Percentiles rank a stretch among this genome's conserved stretches.
phyloP scores from a whole-genome alignment of 2,113 vertebrate species.

The Corythornis madagascariensis region DNA sequence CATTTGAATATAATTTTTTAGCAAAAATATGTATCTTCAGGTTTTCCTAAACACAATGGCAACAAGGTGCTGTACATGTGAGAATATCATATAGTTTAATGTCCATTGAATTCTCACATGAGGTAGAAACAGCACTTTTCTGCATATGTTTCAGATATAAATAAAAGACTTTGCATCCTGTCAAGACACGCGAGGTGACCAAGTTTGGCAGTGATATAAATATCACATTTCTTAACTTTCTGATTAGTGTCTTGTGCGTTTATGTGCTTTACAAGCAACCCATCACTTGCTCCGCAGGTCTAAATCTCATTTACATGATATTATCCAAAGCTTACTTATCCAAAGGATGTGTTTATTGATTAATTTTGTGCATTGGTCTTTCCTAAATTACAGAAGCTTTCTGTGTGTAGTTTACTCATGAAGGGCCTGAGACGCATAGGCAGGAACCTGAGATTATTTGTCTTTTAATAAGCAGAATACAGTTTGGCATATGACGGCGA shows the following conservation, averaged over 20 bases:
- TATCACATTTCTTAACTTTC: not conserved
- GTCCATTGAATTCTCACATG: not conserved
- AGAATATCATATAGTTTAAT: not conserved
- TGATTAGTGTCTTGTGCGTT: not conserved
- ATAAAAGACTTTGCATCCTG: not conserved
- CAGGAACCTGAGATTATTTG: not conserved
- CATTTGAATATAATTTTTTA: not conserved
- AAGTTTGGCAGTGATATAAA: not conserved
- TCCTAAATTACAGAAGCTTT: not conserved
- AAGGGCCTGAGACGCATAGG: not conserved
- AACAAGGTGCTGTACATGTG: not conserved
- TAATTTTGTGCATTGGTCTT: not conserved
- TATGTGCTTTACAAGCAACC: not conserved
- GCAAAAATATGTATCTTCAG: not conserved
- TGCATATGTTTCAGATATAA: not conserved
- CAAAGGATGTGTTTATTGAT: not conserved
- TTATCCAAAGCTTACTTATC: not conserved
- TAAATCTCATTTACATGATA: not conserved
- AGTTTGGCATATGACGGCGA: not conserved
- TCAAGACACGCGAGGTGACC: not conserved
- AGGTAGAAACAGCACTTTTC: not conserved
- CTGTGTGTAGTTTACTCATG: not conserved
- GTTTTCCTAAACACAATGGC: not conserved
- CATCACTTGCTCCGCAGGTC: not conserved
- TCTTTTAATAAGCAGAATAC: not conserved